These are phyloP conservation scores for Sitobion miscanthi DNA, from an alignment of 1,140 invertebrate genomes.

Conservation along the genomic window DNA sequence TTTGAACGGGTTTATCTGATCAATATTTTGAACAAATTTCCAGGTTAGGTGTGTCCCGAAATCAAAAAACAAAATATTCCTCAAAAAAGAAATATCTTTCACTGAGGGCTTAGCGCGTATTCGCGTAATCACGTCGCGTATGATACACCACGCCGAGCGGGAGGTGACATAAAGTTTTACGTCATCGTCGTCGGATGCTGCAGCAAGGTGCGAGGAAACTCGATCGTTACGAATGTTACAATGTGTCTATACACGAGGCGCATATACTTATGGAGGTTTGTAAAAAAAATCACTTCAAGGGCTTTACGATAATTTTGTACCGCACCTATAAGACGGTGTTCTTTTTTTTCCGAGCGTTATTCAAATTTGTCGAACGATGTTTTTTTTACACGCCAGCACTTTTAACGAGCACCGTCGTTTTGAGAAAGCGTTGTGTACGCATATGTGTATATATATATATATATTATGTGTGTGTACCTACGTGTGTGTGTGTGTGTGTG, in stretches of 20 bases:
- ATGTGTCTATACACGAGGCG: not conserved
- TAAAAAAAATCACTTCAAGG: conserved; percentile 4
- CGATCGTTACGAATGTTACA: not conserved
- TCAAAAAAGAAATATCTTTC: not conserved
- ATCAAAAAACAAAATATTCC: not conserved
- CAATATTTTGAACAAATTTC: no score
- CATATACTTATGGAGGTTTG: not conserved
- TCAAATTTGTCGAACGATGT: conserved; percentile 26
- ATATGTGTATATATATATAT: not conserved
- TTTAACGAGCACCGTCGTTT: conserved; percentile 32
- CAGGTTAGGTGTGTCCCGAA: not conserved
- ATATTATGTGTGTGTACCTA: not conserved
- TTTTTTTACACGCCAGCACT: not conserved
- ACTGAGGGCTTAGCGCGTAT: not conserved
- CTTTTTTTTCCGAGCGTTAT: conserved; percentile 7
- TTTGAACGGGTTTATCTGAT: not conserved
- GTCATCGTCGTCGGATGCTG: not conserved
- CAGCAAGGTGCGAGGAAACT: not conserved
- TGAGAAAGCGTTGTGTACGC: conserved; percentile 5
- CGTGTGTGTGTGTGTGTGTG: not conserved
- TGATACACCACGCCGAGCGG: not conserved
- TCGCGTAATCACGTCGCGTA: not conserved
- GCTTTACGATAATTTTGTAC: not conserved
- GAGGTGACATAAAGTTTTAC: not conserved
- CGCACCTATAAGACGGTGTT: not conserved